phyloP scores from a whole-genome alignment of 2,888 invertebrate species.

The Acanthosepion esculentum region DNA sequence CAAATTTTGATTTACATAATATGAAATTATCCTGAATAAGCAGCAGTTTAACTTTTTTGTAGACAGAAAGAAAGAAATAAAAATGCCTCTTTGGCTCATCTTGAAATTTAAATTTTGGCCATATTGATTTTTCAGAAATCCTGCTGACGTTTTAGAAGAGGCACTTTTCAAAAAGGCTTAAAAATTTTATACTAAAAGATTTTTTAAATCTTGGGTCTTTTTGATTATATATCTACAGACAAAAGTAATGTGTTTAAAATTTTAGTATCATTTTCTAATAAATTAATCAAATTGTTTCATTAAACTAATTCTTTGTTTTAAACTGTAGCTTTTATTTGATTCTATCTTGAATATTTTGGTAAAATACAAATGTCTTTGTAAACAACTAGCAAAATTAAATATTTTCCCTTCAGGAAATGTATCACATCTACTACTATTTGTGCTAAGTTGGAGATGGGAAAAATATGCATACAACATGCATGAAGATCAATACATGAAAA shows the following conservation, averaged over 20 bases:
- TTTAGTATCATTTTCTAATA: background rate
- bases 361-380: background rate
- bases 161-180: conserved; percentile 4
- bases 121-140: conserved; percentile 33
- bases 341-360: background rate
- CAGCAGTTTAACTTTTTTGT: too few relatives aligned
- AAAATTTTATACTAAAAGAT: background rate
- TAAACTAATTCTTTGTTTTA: background rate
- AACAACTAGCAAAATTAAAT: background rate
- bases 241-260: background rate
- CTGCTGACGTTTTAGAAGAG: background rate
- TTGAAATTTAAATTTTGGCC: conserved; percentile 33
- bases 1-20: background rate
- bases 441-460: too few relatives aligned
- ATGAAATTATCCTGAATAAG: background rate
- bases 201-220: background rate
- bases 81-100: background rate
- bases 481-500: background rate
- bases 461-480: background rate
- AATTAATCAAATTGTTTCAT: background rate
- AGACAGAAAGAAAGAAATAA: too few relatives aligned
- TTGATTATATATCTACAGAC: background rate
- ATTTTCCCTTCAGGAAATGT: conserved; percentile 33
- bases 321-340: too few relatives aligned
- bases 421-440: conserved; percentile 15